A percentile compares a stretch with the other conserved stretches of the same genome.
Conservation (phyloP, 37 sponge, comb jelly and placozoan species). For the Crambe crambe region DNA sequence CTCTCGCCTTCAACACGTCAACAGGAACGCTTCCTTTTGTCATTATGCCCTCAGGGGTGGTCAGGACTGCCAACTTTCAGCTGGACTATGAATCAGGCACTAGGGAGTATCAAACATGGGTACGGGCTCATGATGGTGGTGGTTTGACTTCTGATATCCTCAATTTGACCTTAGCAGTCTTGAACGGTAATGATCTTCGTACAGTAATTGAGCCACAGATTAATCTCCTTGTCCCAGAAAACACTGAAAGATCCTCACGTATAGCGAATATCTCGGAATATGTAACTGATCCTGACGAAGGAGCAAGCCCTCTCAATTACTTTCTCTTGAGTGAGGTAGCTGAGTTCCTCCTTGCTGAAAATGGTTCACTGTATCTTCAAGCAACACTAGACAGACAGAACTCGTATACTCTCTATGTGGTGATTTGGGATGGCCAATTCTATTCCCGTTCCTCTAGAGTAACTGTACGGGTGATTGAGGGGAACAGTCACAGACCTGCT, state of each 20-base stretch:
- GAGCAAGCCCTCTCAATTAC: not conserved
- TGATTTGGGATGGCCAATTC: slow-evolving; percentile 28
- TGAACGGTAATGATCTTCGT: slow-evolving; percentile 50
- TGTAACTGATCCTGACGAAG: slow-evolving; percentile 28
- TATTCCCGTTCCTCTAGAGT: slow-evolving; percentile 12
- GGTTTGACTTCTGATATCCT: slow-evolving; percentile 30
- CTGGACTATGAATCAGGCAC: slow-evolving; percentile 42
- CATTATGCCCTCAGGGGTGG: not conserved
- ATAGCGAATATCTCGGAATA: slow-evolving; percentile 13
- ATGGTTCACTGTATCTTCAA: slow-evolving; percentile 35
- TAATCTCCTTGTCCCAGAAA: not conserved
- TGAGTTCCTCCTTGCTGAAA: not conserved
- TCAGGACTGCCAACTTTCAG: slow-evolving; percentile 10
- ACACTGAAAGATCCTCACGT: not conserved
- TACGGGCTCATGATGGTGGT: slow-evolving; percentile 54
- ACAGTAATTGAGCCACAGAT: not conserved
- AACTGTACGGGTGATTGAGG: slow-evolving; percentile 7
- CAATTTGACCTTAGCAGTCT: slow-evolving; percentile 29
- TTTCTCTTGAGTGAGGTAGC: not conserved
- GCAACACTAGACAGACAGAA: slow-evolving; percentile 13
- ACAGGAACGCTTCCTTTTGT: not conserved
- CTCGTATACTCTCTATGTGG: slow-evolving; percentile 22
- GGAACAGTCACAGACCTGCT: slow-evolving; percentile 21
- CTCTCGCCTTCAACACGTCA: slow-evolving; percentile 6
- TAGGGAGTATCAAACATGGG: slow-evolving; percentile 13